A percentile compares a stretch with the other conserved stretches of the same genome.
Evolutionary conservation across 2,113 vertebrate genomes (phyloP).

Genomic region (Condylura cristata): DNA sequence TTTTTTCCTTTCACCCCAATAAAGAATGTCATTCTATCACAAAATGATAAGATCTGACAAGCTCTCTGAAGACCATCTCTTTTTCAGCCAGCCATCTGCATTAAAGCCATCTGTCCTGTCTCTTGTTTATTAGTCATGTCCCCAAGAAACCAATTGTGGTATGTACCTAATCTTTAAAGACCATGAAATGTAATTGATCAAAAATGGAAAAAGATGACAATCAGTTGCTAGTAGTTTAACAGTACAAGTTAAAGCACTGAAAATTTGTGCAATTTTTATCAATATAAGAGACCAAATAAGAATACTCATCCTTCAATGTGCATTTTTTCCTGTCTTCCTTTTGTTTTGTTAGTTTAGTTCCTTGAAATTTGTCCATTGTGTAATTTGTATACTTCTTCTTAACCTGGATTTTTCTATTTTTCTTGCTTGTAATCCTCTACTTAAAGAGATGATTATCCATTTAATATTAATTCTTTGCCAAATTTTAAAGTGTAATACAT

Average conservation of each 20-base stretch:
- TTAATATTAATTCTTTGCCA: not conserved
- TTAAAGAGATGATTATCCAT: not conserved
- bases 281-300: not conserved
- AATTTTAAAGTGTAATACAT: conserved; percentile 1
- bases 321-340: not conserved
- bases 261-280: conserved; percentile 28
- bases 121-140: conserved; percentile 19
- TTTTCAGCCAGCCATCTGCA: conserved; percentile 28
- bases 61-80: not conserved
- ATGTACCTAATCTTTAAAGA: conserved; percentile 45
- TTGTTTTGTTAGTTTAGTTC: conserved; percentile 13
- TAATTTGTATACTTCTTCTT: not conserved
- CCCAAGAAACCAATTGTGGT: conserved; percentile 18
- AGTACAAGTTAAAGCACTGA: not conserved
- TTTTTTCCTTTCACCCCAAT: not conserved
- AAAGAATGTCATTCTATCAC: not conserved
- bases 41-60: not conserved
- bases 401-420: conserved; percentile 20
- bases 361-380: conserved; percentile 42
- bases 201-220: not conserved
- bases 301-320: not conserved
- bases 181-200: conserved; percentile 16
- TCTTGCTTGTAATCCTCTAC: not conserved
- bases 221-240: not conserved
- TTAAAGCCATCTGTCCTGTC: conserved; percentile 33